Conservation (phyloP, 2,888 invertebrate species). For the Hypselothyrea guttata region DNA sequence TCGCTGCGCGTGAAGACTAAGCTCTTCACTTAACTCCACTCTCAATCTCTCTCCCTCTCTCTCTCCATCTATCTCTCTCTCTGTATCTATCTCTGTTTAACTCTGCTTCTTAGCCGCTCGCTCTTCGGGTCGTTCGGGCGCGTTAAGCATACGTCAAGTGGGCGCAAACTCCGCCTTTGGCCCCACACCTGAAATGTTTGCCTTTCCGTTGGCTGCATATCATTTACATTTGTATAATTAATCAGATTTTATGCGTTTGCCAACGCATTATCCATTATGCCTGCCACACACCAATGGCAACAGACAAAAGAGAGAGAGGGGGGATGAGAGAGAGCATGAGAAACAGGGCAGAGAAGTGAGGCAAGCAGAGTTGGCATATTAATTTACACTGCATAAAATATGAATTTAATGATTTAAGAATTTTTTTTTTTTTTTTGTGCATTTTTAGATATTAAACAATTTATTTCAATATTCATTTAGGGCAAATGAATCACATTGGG, state of each 20-base stretch:
- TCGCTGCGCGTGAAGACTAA: conserved; percentile 3
- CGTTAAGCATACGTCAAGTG: conserved; percentile 11
- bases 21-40: background rate
- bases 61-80: background rate
- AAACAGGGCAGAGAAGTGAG: too few species aligned
- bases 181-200: conserved; percentile 1
- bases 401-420: background rate
- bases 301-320: background rate
- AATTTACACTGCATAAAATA: background rate
- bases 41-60: background rate
- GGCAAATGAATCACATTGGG: too few species aligned
- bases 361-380: too few species aligned
- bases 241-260: conserved; percentile 57
- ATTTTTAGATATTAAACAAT: too few species aligned
- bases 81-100: background rate
- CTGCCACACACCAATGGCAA: background rate
- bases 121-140: background rate
- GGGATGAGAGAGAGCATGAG: background rate
- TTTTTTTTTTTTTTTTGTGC: too few species aligned
- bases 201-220: conserved; percentile 26
- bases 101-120: too few species aligned
- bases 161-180: background rate
- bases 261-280: conserved; percentile 32
- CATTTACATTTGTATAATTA: conserved; percentile 54
- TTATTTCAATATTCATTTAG: too few species aligned